These are phyloP conservation scores for Hypsopygia costalis DNA, from an alignment of 2,888 invertebrate genomes.

Conservation along the genomic window DNA sequence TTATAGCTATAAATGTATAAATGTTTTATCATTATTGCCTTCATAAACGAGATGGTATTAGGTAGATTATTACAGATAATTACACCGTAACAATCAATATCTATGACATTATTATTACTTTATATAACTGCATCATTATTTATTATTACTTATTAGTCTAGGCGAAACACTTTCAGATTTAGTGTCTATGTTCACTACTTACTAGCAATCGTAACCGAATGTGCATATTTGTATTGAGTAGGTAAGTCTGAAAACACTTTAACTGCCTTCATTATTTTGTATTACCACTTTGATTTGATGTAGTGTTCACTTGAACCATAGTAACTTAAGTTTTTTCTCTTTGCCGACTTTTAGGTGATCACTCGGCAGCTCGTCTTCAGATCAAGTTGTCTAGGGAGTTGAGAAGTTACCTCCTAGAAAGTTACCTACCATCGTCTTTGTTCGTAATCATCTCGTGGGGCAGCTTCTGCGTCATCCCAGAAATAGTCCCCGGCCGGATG, in stretches of 20 bases:
- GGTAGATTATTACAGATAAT: no score
- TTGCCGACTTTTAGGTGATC: conserved; percentile 80
- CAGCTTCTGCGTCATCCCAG: conserved; percentile 83
- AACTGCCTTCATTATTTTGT: not conserved
- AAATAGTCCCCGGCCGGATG: conserved; percentile 84
- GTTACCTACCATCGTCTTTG: conserved; percentile 82
- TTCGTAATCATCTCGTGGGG: conserved; percentile 85
- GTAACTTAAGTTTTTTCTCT: conserved; percentile 11
- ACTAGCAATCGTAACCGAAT: not conserved
- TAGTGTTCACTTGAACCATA: not conserved
- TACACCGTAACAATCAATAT: no score
- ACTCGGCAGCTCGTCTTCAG: conserved; percentile 81
- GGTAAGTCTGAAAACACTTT: not conserved
- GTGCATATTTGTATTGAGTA: no score
- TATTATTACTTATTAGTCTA: no score
- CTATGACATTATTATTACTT: no score
- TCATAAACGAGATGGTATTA: no score
- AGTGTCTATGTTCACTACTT: no score
- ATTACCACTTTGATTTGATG: not conserved
- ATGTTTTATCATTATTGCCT: no score
- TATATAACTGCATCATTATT: no score
- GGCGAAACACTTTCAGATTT: no score
- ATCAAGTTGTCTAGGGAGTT: conserved; percentile 82
- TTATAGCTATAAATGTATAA: no score
- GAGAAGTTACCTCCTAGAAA: conserved; percentile 82